Conservation (phyloP, 2,113 vertebrate genomes). For the Arvicanthis niloticus region DNA sequence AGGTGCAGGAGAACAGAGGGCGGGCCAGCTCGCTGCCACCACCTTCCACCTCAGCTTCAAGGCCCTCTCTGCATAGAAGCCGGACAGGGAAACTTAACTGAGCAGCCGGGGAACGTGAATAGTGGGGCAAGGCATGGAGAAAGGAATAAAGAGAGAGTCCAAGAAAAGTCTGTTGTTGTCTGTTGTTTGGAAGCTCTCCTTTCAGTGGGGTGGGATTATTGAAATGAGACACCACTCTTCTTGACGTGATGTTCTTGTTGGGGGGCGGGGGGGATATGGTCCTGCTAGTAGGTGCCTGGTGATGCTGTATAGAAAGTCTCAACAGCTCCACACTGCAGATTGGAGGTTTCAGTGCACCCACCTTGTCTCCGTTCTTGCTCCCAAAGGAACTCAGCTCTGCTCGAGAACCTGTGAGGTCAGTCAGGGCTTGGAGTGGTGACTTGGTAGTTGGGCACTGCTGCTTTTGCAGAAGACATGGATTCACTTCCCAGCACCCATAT, state of each 20-base stretch:
- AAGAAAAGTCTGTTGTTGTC: conserved; percentile 3
- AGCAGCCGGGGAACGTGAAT: neutral
- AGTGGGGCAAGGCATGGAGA: neutral
- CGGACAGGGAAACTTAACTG: conserved; percentile 53
- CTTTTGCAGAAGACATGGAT: neutral
- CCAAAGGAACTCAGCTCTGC: neutral
- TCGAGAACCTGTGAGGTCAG: neutral
- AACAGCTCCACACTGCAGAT: neutral
- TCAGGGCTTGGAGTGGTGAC: neutral
- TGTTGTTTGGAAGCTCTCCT: conserved; percentile 13
- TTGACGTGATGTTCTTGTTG: neutral
- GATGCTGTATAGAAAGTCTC: neutral
- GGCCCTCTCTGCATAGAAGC: conserved; percentile 60
- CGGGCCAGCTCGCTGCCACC: conserved; percentile 61
- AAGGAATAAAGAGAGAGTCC: conserved; percentile 73
- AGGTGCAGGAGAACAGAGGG: conserved; percentile 65
- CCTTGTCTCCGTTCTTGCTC: neutral
- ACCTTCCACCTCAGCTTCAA: conserved; percentile 44
- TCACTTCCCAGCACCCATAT: neutral
- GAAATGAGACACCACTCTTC: neutral
- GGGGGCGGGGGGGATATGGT: neutral
- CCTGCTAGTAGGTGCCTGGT: neutral
- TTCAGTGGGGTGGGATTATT: neutral
- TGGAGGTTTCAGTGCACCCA: neutral
- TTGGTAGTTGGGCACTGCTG: neutral